Conservation (phyloP, 2,888 invertebrate genomes). For the Disparrhopalites patrizii region DNA sequence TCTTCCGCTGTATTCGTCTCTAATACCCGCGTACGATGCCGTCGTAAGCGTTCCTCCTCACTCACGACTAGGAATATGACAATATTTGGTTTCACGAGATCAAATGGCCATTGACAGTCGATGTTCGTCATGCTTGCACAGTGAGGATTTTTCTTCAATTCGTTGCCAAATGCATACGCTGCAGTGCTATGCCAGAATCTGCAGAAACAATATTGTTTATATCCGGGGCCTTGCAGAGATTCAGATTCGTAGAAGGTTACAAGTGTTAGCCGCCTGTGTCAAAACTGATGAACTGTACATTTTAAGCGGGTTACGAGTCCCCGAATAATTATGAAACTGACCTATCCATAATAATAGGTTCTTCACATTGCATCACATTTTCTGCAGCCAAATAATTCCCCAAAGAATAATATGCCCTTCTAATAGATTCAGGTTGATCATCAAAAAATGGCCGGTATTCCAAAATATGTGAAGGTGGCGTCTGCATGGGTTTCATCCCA, state of each 20-base stretch:
- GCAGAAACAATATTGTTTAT: not conserved
- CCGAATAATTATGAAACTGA: slow-evolving; percentile 34
- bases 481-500: slow-evolving; percentile 50
- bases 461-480: slow-evolving; percentile 51
- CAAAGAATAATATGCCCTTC: slow-evolving; percentile 54
- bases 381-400: slow-evolving; percentile 55
- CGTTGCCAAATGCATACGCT: slow-evolving; percentile 53
- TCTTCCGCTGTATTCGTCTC: slow-evolving; percentile 43
- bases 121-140: not conserved
- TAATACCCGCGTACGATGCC: slow-evolving; percentile 47
- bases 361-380: slow-evolving; percentile 50
- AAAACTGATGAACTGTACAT: no score
- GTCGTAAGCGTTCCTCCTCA: slow-evolving; percentile 51
- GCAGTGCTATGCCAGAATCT: slow-evolving; percentile 56
- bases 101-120: slow-evolving; percentile 53
- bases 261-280: no score
- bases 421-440: slow-evolving; percentile 49
- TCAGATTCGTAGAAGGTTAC: not conserved
- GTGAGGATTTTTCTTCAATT: slow-evolving; percentile 33
- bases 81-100: slow-evolving; percentile 54
- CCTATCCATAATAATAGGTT: slow-evolving; percentile 55
- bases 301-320: no score
- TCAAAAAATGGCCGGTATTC: slow-evolving; percentile 51
- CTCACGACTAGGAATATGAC: slow-evolving; percentile 53
- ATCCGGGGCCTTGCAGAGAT: not conserved